phyloP scores from a whole-genome alignment of 1,140 invertebrate species.

The Saccostrea echinata region DNA sequence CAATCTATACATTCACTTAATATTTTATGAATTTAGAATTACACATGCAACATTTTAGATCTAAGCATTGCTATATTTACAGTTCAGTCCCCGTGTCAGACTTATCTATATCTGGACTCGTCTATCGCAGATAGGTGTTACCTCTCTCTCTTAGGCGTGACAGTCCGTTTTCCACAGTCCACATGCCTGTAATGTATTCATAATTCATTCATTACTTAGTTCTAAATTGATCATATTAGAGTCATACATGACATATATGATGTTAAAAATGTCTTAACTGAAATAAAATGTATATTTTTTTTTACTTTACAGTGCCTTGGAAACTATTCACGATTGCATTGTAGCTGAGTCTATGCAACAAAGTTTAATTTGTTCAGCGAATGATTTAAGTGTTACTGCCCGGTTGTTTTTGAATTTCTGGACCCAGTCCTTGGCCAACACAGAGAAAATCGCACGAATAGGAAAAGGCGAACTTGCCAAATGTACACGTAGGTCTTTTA shows the following conservation, averaged over 20 bases:
- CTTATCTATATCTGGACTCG: not conserved
- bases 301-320: not conserved
- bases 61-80: not conserved
- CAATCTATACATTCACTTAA: too few relatives aligned
- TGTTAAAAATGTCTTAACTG: not conserved
- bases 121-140: not conserved
- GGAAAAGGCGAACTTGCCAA: not conserved
- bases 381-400: not conserved
- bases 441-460: not conserved
- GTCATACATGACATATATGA: not conserved
- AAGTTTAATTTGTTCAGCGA: not conserved
- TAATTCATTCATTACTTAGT: not conserved
- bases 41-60: too few relatives aligned
- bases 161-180: not conserved
- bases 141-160: not conserved
- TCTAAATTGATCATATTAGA: not conserved
- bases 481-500: not conserved
- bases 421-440: not conserved
- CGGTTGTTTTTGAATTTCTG: conserved; percentile 1
- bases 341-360: not conserved
- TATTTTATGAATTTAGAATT: too few relatives aligned
- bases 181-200: not conserved
- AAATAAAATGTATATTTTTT: not conserved
- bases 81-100: not conserved
- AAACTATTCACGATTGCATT: not conserved